Percentiles rank a stretch among this genome's conserved stretches.
These are phyloP conservation scores for Leptura quadrifasciata DNA, from an alignment of 2,888 invertebrate genomes.

Conservation along the genomic window DNA sequence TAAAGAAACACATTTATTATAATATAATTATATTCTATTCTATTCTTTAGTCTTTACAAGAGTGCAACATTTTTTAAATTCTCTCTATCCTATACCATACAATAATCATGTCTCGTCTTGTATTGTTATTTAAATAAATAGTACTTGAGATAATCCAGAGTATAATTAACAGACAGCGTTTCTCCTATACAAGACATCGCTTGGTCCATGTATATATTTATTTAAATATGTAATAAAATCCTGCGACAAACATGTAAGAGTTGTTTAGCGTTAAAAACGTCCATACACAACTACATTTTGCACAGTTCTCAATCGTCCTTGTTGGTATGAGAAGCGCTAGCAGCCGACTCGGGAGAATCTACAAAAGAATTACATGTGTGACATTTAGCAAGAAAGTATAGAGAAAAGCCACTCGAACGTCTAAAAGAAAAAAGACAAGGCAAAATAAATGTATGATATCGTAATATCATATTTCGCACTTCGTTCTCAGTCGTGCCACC, in stretches of 20 bases:
- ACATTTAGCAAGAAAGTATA: conserved; percentile 25
- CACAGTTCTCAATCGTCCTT: conserved; percentile 62
- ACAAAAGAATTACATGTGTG: conserved; percentile 56
- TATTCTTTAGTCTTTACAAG: conserved; percentile 69
- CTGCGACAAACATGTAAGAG: neutral
- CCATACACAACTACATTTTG: conserved; percentile 41
- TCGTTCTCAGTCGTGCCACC: neutral
- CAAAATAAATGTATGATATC: conserved; percentile 26
- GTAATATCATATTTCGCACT: conserved; percentile 29
- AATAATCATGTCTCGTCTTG: conserved; percentile 59
- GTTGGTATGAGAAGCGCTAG: conserved; percentile 60
- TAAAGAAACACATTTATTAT: conserved; percentile 64
- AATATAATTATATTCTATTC: conserved; percentile 60
- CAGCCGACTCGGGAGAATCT: conserved; percentile 63
- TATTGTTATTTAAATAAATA: conserved; percentile 52
- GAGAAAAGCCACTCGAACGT: conserved; percentile 9
- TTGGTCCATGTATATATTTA: conserved; percentile 52
- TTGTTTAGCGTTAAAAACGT: conserved; percentile 26
- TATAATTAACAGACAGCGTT: conserved; percentile 56
- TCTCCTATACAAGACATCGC: conserved; percentile 51
- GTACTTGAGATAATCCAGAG: conserved; percentile 46
- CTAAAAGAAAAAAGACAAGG: conserved; percentile 10
- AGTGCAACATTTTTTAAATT: conserved; percentile 68
- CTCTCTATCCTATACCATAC: conserved; percentile 60
- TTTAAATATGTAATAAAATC: conserved; percentile 41